phyloP scores from a whole-genome alignment of 2,888 invertebrate species.

The Cephalotes varians region DNA sequence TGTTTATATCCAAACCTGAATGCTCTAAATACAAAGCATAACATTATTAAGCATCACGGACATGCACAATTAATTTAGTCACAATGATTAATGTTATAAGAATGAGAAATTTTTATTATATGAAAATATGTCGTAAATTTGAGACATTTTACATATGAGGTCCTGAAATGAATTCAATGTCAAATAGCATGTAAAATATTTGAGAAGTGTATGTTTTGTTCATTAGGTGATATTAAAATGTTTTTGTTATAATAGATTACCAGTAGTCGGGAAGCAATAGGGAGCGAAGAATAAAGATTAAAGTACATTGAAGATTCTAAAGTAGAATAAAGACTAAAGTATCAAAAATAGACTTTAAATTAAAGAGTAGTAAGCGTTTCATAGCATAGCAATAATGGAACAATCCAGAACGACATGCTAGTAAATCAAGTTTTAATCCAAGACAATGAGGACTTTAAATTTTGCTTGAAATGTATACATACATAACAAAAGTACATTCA shows the following conservation, averaged over 20 bases:
- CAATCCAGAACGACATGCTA: background rate
- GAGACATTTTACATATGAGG: background rate
- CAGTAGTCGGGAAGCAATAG: background rate
- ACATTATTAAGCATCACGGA: background rate
- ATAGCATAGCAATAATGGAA: conserved; percentile 20
- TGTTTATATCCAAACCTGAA: background rate
- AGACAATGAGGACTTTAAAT: background rate
- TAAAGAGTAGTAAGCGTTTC: conserved; percentile 6
- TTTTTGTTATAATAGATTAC: conserved; percentile 20
- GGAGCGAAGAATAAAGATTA: conserved; percentile 33
- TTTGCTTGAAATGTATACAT: background rate
- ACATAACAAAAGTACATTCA: background rate
- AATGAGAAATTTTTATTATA: background rate
- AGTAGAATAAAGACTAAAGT: no score
- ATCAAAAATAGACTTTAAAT: conserved; percentile 7
- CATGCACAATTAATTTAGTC: conserved; percentile 7
- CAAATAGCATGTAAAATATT: background rate
- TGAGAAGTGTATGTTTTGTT: background rate
- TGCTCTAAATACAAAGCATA: background rate
- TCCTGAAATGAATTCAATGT: background rate
- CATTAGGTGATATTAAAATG: background rate
- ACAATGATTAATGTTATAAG: background rate
- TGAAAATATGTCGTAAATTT: background rate
- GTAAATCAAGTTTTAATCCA: conserved; percentile 26
- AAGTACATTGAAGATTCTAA: no score